Evolutionary conservation across 2,113 vertebrate species (phyloP).

Genomic region (Leuciscus idus): DNA sequence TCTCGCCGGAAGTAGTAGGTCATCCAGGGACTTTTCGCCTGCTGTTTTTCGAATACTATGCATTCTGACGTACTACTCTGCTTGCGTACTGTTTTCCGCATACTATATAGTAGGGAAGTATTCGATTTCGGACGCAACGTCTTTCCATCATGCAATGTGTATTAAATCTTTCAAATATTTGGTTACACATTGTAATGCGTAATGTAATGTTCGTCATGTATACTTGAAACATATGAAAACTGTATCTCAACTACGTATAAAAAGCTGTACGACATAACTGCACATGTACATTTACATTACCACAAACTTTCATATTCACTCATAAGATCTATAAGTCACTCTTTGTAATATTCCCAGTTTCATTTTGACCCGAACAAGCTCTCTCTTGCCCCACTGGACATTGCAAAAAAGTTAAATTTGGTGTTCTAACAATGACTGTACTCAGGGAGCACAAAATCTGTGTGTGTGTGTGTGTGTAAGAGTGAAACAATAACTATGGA

Average conservation of each 20-base stretch:
- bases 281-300: conserved; percentile 6
- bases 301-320: conserved; percentile 9
- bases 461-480: conserved; percentile 10
- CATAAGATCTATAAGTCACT: background rate
- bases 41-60: too few relatives aligned
- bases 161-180: background rate
- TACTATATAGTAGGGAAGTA: too few relatives aligned
- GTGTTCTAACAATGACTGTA: background rate
- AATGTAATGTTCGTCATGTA: background rate
- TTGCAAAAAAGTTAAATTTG: background rate
- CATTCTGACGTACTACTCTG: too few relatives aligned
- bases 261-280: background rate
- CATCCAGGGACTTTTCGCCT: too few relatives aligned
- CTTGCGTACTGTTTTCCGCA: too few relatives aligned
- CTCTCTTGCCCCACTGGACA: background rate
- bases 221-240: background rate
- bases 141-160: background rate
- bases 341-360: background rate
- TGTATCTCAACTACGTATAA: background rate
- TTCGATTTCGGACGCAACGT: too few relatives aligned
- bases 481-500: too few relatives aligned
- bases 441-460: background rate
- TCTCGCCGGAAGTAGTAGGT: too few relatives aligned
- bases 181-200: background rate
- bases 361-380: background rate